These are phyloP conservation scores for Lepidurus arcticus DNA, from an alignment of 1,140 invertebrate species.

Conservation along the genomic window DNA sequence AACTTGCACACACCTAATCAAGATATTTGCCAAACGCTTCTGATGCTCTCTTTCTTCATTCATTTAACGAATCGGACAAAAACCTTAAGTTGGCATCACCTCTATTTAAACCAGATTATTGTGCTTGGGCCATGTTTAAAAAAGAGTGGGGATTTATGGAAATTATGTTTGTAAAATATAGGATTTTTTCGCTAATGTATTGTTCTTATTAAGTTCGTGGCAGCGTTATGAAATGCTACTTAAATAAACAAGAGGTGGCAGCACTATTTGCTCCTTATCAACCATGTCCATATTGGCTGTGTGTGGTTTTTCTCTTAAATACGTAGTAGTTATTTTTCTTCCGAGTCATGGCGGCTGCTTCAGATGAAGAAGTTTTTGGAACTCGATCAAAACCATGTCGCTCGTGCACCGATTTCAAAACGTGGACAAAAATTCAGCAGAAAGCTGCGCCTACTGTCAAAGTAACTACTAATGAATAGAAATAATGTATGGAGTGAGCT, in stretches of 20 bases:
- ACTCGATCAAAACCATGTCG: constrained; percentile 32
- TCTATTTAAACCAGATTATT: constrained; percentile 12
- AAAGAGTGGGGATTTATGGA: background rate
- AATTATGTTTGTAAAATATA: constrained; percentile 3
- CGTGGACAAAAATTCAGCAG: constrained; percentile 27
- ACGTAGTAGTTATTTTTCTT: background rate
- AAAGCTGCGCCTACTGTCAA: background rate
- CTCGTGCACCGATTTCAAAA: constrained; percentile 35
- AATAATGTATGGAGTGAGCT: background rate
- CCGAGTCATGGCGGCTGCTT: constrained; percentile 2
- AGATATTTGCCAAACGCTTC: constrained; percentile 8
- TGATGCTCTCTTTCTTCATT: background rate
- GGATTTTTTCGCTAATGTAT: background rate
- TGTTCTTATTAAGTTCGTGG: background rate
- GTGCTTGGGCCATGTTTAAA: background rate
- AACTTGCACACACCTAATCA: background rate
- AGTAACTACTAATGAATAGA: background rate
- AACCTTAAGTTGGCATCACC: background rate
- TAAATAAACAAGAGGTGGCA: too few species aligned
- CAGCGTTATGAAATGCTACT: background rate
- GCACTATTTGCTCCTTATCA: too few species aligned
- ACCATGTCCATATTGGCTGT: background rate
- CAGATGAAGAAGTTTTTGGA: background rate
- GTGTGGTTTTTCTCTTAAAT: background rate
- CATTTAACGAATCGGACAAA: background rate